Evolutionary conservation across 2,888 invertebrate genomes (phyloP).

Genomic region (Eristalinus aeneus): DNA sequence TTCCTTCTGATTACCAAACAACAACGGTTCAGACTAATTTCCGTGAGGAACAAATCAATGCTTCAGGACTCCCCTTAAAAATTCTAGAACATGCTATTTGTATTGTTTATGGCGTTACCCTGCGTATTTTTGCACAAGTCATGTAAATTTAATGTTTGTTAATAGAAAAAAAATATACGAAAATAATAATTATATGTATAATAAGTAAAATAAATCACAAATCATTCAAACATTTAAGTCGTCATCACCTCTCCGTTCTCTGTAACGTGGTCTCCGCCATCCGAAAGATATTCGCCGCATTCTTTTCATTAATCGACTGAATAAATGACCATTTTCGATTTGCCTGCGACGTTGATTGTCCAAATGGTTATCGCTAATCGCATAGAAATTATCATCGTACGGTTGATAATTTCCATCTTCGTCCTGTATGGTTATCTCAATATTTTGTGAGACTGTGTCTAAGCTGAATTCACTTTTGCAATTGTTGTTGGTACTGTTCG

Average conservation of each 20-base stretch:
- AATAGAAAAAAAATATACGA: constrained; percentile 29
- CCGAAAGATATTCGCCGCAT: constrained; percentile 79
- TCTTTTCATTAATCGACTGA: constrained; percentile 78
- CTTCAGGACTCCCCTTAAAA: not conserved
- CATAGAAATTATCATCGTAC: constrained; percentile 78
- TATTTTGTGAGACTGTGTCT: constrained; percentile 79
- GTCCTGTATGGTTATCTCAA: constrained; percentile 80
- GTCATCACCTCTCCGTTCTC: constrained; percentile 80
- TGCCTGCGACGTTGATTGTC: constrained; percentile 75
- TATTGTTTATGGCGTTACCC: not conserved
- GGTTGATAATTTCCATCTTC: constrained; percentile 79
- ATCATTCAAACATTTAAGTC: constrained; percentile 55
- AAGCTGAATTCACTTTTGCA: constrained; percentile 77
- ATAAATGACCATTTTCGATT: constrained; percentile 76
- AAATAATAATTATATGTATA: constrained; percentile 21
- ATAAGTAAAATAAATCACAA: constrained; percentile 49
- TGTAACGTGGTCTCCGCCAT: constrained; percentile 80
- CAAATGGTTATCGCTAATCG: constrained; percentile 73
- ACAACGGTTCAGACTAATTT: too few relatives aligned
- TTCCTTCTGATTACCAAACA: too few relatives aligned
- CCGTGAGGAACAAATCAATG: not conserved
- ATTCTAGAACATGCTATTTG: not conserved
- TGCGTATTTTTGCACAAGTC: not conserved
- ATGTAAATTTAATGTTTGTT: constrained; percentile 17
- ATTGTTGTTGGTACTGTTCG: constrained; percentile 69